phyloP scores from a whole-genome alignment of 2,113 vertebrate species.

The Pimephales promelas region DNA sequence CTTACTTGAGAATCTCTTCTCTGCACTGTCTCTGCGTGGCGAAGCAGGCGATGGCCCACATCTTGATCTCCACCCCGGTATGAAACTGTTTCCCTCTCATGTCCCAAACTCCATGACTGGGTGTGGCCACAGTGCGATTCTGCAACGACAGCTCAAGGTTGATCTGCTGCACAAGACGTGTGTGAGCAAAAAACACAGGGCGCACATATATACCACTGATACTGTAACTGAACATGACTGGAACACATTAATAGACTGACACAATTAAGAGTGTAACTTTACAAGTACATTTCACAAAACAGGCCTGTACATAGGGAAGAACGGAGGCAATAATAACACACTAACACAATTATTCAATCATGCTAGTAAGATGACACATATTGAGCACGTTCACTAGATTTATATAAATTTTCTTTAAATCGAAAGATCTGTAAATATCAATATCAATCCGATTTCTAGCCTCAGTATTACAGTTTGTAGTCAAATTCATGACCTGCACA shows the following conservation, averaged over 20 bases:
- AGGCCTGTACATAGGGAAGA: background rate
- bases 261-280: background rate
- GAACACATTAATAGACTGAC: too few species aligned
- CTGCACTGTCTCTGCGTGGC: conserved; percentile 98
- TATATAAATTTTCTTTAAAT: background rate
- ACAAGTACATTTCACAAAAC: background rate
- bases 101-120: conserved; percentile 99
- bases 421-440: background rate
- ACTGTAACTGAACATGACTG: too few species aligned
- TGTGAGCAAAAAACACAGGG: conserved; percentile 31
- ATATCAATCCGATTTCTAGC: background rate
- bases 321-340: background rate
- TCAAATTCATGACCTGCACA: background rate
- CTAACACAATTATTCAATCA: background rate
- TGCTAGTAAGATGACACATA: too few species aligned
- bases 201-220: conserved; percentile 12
- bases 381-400: background rate
- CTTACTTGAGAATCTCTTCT: conserved; percentile 99
- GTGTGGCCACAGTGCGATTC: conserved; percentile 98
- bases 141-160: conserved; percentile 70
- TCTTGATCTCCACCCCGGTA: conserved; percentile 99
- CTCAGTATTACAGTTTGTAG: background rate
- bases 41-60: conserved; percentile 99
- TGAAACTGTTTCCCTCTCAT: conserved; percentile 99
- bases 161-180: conserved; percentile 46